phyloP scores from a whole-genome alignment of 2,113 vertebrate species.

The Origma solitaria region DNA sequence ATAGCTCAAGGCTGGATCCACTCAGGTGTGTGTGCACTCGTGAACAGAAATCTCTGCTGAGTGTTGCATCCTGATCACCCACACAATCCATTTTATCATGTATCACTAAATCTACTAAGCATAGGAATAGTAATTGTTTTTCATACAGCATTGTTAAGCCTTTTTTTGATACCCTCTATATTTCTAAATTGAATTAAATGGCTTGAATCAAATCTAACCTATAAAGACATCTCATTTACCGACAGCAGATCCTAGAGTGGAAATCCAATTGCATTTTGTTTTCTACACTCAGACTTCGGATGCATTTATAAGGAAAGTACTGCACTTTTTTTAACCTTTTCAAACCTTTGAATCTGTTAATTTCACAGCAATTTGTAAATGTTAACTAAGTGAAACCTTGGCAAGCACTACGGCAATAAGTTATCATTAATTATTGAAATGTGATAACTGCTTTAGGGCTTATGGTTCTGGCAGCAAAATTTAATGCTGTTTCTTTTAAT shows the following conservation, averaged over 20 bases:
- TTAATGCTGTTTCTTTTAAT: conserved; percentile 71
- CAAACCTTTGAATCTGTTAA: conserved; percentile 26
- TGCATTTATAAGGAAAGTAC: conserved; percentile 60
- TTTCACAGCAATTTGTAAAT: conserved; percentile 34
- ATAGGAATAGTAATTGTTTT: conserved; percentile 6
- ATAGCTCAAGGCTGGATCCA: neutral
- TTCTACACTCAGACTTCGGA: neutral
- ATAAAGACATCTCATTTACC: neutral
- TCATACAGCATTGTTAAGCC: neutral
- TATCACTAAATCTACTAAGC: neutral
- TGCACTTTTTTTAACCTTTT: conserved; percentile 64
- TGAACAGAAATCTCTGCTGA: neutral
- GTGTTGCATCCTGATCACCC: neutral
- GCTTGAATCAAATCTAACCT: neutral
- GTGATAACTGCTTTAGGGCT: conserved; percentile 60
- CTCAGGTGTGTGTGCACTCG: neutral
- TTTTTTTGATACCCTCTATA: neutral
- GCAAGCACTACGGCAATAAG: conserved; percentile 60
- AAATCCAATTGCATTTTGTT: conserved; percentile 22
- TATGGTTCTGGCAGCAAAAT: conserved; percentile 53
- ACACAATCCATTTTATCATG: neutral
- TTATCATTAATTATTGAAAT: conserved; percentile 32
- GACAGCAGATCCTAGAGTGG: neutral
- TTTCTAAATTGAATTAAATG: neutral
- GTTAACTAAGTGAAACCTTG: conserved; percentile 49